A percentile compares a stretch with the other conserved stretches of the same genome.
These are phyloP conservation scores for Trichonephila clavata DNA, from an alignment of 1,140 invertebrate genomes.

Conservation along the genomic window DNA sequence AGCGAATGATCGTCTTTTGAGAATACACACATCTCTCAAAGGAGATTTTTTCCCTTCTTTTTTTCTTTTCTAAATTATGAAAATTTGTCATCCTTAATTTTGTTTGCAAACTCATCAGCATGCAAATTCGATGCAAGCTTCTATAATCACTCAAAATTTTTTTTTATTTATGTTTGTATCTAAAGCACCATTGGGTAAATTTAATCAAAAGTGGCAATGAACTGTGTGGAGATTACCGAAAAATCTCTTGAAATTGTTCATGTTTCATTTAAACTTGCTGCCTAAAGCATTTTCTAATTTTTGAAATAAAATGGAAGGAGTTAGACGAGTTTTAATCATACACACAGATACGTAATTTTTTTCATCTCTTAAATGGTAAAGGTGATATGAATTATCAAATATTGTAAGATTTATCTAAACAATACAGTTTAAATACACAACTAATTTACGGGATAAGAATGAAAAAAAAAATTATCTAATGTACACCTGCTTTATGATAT, in stretches of 20 bases:
- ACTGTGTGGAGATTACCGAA: neutral
- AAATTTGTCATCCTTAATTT: constrained; percentile 53
- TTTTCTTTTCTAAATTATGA: constrained; percentile 1
- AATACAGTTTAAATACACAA: no score
- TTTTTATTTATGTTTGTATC: neutral
- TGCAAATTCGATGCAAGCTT: constrained; percentile 49
- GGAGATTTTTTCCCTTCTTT: neutral
- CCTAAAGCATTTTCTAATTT: neutral
- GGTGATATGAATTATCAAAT: no score
- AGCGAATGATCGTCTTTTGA: neutral
- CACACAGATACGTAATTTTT: no score
- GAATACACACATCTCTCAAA: constrained; percentile 9
- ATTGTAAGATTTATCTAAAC: no score
- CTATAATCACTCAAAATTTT: neutral
- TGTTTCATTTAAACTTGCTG: neutral
- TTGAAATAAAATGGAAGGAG: no score
- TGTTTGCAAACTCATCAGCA: constrained; percentile 24
- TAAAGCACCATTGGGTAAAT: constrained; percentile 14
- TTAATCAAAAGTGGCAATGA: neutral
- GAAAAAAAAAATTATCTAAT: no score
- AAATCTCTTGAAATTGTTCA: neutral
- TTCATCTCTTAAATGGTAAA: no score
- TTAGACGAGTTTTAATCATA: no score
- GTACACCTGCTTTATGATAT: no score
- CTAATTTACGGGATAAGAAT: no score